These are phyloP conservation scores for Astreopora myriophthalma DNA, from an alignment of 64 coral and sea anemone species.

Conservation along the genomic window DNA sequence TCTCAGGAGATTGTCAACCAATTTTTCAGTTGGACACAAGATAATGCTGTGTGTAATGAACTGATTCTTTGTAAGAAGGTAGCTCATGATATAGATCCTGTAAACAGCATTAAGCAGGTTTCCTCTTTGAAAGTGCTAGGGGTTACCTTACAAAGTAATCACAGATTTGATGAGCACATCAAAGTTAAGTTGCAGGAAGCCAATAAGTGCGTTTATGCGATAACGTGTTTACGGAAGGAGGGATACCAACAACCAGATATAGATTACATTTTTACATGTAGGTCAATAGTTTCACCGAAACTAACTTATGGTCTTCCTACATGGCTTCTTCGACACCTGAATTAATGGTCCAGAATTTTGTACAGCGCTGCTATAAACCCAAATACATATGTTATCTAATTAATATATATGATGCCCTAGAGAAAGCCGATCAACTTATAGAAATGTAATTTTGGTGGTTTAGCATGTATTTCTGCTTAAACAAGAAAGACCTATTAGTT, in stretches of 20 bases:
- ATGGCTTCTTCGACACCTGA: not conserved
- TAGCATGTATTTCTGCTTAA: too few relatives aligned
- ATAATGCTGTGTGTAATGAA: not conserved
- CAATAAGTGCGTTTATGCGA: slow-evolving; percentile 9
- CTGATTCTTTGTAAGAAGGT: not conserved
- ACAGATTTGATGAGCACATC: slow-evolving; percentile 11
- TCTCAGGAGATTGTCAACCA: not conserved
- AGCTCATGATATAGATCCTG: not conserved
- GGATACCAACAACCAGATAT: slow-evolving; percentile 3
- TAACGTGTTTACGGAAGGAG: slow-evolving; percentile 16
- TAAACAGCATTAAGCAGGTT: too few relatives aligned
- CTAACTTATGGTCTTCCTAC: slow-evolving; percentile 22
- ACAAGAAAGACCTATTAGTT: too few relatives aligned
- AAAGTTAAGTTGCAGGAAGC: not conserved
- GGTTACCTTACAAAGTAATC: not conserved
- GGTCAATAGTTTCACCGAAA: not conserved
- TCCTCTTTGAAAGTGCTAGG: not conserved
- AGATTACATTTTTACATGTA: not conserved
- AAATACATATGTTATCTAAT: too few relatives aligned
- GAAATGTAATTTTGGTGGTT: too few relatives aligned
- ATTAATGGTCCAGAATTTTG: too few relatives aligned
- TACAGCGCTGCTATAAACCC: too few relatives aligned
- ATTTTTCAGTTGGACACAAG: slow-evolving; percentile 10
- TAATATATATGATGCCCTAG: too few relatives aligned
- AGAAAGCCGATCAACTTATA: too few relatives aligned